Percentiles rank a stretch among this genome's conserved stretches.
These are phyloP conservation scores for Chiroxiphia lanceolata DNA, from an alignment of 2,797 vertebrate genomes.

Conservation along the genomic window DNA sequence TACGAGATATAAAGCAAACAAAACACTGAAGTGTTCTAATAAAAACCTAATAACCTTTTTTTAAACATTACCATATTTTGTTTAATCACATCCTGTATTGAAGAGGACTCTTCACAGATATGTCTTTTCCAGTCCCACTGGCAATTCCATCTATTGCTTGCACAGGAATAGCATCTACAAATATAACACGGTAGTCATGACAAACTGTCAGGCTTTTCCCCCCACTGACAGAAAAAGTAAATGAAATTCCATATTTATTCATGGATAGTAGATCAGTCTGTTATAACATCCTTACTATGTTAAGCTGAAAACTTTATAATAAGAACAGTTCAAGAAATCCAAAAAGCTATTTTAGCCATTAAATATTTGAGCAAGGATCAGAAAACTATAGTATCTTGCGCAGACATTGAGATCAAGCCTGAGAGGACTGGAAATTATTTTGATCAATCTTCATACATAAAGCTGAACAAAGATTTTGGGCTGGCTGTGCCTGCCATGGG, in stretches of 20 bases:
- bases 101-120: slow-evolving; percentile 73
- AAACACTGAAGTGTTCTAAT: slow-evolving; percentile 38
- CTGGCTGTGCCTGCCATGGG: not conserved
- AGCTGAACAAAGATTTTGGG: not conserved
- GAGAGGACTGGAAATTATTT: not conserved
- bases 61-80: slow-evolving; percentile 82
- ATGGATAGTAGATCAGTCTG: not conserved
- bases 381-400: not conserved
- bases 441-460: not conserved
- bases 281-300: not conserved
- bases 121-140: slow-evolving; percentile 86
- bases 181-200: slow-evolving; percentile 38
- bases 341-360: not conserved
- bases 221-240: slow-evolving; percentile 11
- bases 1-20: not conserved
- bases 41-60: slow-evolving; percentile 42
- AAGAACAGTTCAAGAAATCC: not conserved
- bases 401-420: not conserved
- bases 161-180: slow-evolving; percentile 90
- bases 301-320: not conserved
- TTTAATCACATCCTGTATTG: slow-evolving; percentile 78
- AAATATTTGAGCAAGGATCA: not conserved
- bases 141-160: slow-evolving; percentile 90
- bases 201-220: not conserved
- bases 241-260: not conserved